Evolutionary conservation across 1,140 invertebrate species (phyloP).

Genomic region (Caenorhabditis briggsae): DNA sequence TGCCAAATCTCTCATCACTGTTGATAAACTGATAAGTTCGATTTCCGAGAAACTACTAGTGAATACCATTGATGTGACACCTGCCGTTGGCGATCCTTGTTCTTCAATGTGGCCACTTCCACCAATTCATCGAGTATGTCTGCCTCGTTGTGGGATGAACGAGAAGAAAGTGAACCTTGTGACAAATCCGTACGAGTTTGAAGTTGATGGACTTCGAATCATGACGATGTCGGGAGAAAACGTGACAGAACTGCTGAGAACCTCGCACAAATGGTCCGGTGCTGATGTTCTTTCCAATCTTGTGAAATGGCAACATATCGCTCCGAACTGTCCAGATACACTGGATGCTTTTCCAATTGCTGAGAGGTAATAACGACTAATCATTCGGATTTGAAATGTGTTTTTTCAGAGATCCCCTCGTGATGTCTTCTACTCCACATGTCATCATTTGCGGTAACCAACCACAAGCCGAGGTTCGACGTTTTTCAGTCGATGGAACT

Average conservation of each 20-base stretch:
- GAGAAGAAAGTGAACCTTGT: conserved; percentile 56
- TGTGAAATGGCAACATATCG: conserved; percentile 58
- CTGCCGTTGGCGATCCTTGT: conserved; percentile 53
- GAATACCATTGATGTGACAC: conserved; percentile 48
- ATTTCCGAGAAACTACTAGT: conserved; percentile 7
- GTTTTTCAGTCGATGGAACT: conserved; percentile 12
- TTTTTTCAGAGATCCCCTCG: conserved; percentile 52
- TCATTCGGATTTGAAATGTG: background rate
- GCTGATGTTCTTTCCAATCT: conserved; percentile 42
- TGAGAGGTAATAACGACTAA: conserved; percentile 1
- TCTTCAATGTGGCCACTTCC: conserved; percentile 54
- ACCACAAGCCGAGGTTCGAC: conserved; percentile 14
- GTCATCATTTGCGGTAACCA: conserved; percentile 56
- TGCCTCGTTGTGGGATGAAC: conserved; percentile 18
- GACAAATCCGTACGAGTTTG: conserved; percentile 57
- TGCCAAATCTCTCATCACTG: background rate
- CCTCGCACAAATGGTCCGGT: background rate
- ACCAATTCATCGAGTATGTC: conserved; percentile 54
- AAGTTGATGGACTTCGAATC: conserved; percentile 31
- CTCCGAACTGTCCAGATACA: conserved; percentile 57
- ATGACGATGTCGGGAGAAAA: conserved; percentile 59
- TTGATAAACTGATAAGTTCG: conserved; percentile 8
- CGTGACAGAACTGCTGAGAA: conserved; percentile 33
- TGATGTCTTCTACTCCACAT: conserved; percentile 50
- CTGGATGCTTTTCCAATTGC: conserved; percentile 37